Evolutionary conservation across 2,797 vertebrate genomes (phyloP), one percentile per base, ranked within the genome.

Genomic region (Centropyge bicolor): DNA sequence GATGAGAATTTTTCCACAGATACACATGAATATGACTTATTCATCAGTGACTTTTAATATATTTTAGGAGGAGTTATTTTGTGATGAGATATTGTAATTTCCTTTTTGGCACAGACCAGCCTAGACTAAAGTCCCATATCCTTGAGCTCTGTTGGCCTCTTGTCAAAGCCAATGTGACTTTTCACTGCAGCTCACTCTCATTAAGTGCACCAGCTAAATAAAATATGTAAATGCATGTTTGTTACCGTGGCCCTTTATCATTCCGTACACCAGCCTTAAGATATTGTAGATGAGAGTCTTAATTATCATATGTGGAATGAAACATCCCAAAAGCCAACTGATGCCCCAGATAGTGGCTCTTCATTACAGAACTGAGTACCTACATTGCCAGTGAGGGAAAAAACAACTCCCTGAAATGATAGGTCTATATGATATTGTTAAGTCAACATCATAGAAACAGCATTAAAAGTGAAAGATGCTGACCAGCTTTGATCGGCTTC

Each of bases 111-210:
- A 67, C 48, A 70, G 40, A 68, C 45, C 49, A 36, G 51, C 57
- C 22, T 59, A 35, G 24, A 72, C 40, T 54, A 35, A 22, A 72
- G 36, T 54, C 13, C 38, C 5, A 45, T 70, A 55, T 86, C 74
- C 65, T 77, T 86, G 69, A 74, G 65, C 72, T 81, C 8, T 55
- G 16, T 22, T 86, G 88, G 87, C 83, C 17, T 61, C 52, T 17
- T 27, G 51, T 78, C 86, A 88, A 85, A 82, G 52, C 27, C 83
- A 81, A 77, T 70, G 75, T 78, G 63, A 89, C 82, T 71, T 70
- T 43, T 76, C 27, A 59, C 55, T 78, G 70, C 57, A 74, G 81
- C 64, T 81, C 81, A 83, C 46, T 86, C 56, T 76, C 59, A 86
- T 68, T 85, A 80, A 80, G 71, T 68, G 72, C 43, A 62, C 19